phyloP scores from a whole-genome alignment of 2,113 vertebrate species.

The Nothobranchius furzeri region DNA sequence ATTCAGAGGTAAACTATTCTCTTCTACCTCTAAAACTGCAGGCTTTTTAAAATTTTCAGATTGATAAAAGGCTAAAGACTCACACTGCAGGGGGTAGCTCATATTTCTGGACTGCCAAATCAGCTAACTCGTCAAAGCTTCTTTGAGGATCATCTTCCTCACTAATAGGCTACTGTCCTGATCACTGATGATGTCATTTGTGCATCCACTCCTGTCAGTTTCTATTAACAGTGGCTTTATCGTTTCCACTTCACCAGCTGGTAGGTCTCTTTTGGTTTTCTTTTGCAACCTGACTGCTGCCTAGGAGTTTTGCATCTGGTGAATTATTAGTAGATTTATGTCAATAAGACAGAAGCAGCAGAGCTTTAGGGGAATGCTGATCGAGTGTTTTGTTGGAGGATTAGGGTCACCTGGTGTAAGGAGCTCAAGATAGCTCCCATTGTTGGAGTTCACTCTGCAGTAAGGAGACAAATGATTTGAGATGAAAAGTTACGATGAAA shows the following conservation, averaged over 20 bases:
- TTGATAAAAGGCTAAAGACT: conserved; percentile 20
- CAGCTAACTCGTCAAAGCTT: conserved; percentile 65
- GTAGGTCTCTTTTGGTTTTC: conserved; percentile 2
- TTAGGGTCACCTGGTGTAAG: conserved; percentile 73
- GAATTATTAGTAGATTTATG: conserved; percentile 45
- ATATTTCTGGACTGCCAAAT: conserved; percentile 47
- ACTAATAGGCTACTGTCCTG: conserved; percentile 57
- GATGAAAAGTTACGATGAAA: too few species aligned
- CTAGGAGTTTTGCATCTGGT: conserved; percentile 25
- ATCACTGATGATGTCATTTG: conserved; percentile 28
- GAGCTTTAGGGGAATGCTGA: conserved; percentile 66
- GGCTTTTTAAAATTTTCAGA: neutral
- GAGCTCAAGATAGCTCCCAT: conserved; percentile 42
- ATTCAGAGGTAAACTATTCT: too few species aligned
- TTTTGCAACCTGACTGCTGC: neutral
- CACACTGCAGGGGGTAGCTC: conserved; percentile 36
- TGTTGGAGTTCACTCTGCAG: conserved; percentile 15
- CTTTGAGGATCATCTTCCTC: conserved; percentile 62
- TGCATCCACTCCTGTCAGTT: neutral
- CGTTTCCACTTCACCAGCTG: neutral
- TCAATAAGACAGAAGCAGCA: conserved; percentile 45
- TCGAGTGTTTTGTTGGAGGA: conserved; percentile 61
- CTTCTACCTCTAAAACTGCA: too few species aligned
- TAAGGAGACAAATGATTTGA: too few species aligned
- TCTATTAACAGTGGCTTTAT: neutral